Evolutionary conservation across 92 coral and sea anemone species (phyloP).

Genomic region (Palythoa heliodiscus): DNA sequence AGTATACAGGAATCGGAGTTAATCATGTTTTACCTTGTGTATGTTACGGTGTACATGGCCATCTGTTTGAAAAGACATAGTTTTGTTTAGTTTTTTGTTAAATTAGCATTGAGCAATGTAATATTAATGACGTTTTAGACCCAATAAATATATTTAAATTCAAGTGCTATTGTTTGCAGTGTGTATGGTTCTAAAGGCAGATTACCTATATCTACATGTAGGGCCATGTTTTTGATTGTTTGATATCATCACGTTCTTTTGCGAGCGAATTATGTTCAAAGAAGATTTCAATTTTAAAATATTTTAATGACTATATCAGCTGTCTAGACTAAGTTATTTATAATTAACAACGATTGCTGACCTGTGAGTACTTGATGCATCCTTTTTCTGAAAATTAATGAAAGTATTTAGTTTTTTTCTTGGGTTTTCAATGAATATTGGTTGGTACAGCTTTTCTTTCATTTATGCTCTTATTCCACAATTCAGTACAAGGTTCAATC

Average conservation of each 20-base stretch:
- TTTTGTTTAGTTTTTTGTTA: no score
- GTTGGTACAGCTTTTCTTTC: not conserved
- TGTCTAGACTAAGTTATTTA: not conserved
- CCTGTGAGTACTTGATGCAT: not conserved
- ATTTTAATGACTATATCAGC: no score
- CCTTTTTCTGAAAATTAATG: conserved; percentile 17
- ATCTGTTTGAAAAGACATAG: not conserved
- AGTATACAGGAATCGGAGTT: not conserved
- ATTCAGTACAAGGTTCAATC: not conserved
- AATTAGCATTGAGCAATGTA: not conserved
- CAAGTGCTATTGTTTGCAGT: not conserved
- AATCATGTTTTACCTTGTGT: not conserved
- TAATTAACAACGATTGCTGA: not conserved
- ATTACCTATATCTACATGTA: not conserved
- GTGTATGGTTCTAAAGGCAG: not conserved
- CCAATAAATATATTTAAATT: not conserved
- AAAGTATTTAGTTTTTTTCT: not conserved
- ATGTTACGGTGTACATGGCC: not conserved
- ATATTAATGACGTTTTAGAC: not conserved
- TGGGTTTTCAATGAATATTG: not conserved
- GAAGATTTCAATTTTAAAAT: not conserved
- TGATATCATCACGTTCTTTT: not conserved
- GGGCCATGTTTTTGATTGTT: not conserved
- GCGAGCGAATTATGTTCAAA: not conserved
- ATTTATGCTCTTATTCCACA: not conserved